phyloP scores from a whole-genome alignment of 2,888 invertebrate species.

The Lottia scabra region DNA sequence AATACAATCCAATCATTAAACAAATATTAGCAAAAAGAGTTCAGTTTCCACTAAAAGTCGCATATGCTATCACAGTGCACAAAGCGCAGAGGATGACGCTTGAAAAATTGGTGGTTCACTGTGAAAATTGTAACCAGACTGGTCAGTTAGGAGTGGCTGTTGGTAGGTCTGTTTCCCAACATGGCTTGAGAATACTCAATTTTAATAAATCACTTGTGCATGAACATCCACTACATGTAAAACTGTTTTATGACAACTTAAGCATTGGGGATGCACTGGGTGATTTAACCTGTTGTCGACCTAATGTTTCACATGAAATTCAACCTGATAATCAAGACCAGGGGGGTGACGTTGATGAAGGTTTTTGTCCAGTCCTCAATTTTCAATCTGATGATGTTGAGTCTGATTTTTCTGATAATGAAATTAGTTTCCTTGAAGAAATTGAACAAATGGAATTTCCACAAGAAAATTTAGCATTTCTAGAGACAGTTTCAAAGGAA shows the following conservation, averaged over 20 bases:
- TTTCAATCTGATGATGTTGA: too few species aligned
- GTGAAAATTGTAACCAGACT: slow-evolving; percentile 1
- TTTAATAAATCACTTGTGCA: slow-evolving; percentile 4
- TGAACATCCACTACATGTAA: slow-evolving; percentile 8
- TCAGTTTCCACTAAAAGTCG: slow-evolving; percentile 14
- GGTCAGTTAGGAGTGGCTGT: slow-evolving; percentile 18
- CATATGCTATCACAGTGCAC: slow-evolving; percentile 16
- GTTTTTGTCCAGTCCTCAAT: too few species aligned
- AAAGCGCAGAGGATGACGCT: slow-evolving; percentile 17
- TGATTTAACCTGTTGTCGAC: slow-evolving; percentile 17
- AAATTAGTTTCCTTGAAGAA: slow-evolving; percentile 11
- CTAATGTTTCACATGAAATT: neutral
- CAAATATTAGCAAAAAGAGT: slow-evolving; percentile 8
- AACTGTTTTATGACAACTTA: slow-evolving; percentile 8
- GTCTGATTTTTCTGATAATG: slow-evolving; percentile 12
- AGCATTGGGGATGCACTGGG: neutral
- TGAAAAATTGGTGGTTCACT: slow-evolving; percentile 9
- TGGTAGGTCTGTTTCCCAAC: slow-evolving; percentile 1
- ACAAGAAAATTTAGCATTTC: neutral
- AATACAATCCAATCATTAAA: slow-evolving; percentile 16
- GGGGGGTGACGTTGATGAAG: slow-evolving; percentile 1
- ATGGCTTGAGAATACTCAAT: slow-evolving; percentile 3
- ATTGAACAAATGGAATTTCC: neutral
- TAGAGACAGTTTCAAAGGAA: slow-evolving; percentile 4
- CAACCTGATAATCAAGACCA: neutral